Evolutionary conservation across 64 coral and sea anemone species (phyloP).

Genomic region (Porites australiensis): DNA sequence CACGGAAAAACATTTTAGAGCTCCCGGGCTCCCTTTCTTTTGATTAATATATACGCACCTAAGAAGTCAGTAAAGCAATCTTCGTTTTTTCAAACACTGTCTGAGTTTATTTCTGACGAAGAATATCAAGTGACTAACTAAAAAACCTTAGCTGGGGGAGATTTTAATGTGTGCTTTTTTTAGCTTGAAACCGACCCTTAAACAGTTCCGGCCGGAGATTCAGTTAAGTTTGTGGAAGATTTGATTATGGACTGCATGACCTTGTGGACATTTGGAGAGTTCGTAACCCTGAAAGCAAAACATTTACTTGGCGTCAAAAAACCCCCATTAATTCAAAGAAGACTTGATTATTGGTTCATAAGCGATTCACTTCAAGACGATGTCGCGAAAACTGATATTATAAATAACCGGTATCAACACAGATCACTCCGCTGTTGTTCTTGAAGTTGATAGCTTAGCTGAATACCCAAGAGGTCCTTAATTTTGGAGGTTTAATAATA

Average conservation of each 20-base stretch:
- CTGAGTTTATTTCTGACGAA: background rate
- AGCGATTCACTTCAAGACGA: constrained; percentile 58
- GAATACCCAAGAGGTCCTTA: background rate
- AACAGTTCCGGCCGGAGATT: background rate
- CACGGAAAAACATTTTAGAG: no score
- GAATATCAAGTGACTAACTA: background rate
- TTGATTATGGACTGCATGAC: background rate
- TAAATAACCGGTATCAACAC: background rate
- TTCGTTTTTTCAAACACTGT: background rate
- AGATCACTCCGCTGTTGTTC: constrained; percentile 10
- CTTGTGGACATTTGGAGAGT: constrained; percentile 54
- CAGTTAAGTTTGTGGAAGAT: background rate
- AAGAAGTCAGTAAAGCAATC: background rate
- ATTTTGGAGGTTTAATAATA: no score
- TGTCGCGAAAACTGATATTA: constrained; percentile 6
- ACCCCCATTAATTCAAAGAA: constrained; percentile 43
- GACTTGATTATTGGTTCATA: constrained; percentile 62
- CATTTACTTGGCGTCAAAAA: constrained; percentile 65
- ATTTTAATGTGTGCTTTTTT: constrained; percentile 36
- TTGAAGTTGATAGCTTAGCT: background rate
- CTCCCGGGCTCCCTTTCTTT: constrained; percentile 9
- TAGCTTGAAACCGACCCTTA: background rate
- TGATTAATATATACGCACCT: constrained; percentile 12
- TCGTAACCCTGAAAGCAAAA: constrained; percentile 39
- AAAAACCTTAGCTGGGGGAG: background rate